phyloP scores from a whole-genome alignment of 2,113 vertebrate species.

The Varanus komodoensis region DNA sequence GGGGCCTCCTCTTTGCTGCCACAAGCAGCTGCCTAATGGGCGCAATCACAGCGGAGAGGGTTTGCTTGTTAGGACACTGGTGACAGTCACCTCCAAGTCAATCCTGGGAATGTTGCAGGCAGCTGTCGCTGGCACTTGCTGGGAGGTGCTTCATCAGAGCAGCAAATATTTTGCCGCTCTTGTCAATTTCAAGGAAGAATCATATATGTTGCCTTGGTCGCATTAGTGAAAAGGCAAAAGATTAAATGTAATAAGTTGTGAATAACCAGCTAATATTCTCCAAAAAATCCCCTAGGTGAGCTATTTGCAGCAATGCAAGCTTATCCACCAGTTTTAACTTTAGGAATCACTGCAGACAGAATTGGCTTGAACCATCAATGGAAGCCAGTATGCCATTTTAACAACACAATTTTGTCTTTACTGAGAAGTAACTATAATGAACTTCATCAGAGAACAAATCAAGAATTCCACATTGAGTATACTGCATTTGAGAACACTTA shows the following conservation, averaged over 20 bases:
- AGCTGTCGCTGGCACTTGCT: too few species aligned
- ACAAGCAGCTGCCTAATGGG: too few species aligned
- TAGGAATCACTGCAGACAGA: slow-evolving; percentile 4
- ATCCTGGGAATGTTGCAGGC: too few species aligned
- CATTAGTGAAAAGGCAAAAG: background rate
- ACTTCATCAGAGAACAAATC: slow-evolving; percentile 13
- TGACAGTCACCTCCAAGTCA: too few species aligned
- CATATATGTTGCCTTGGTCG: background rate
- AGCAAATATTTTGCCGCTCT: too few species aligned
- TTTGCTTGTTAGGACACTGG: too few species aligned
- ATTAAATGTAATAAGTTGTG: background rate
- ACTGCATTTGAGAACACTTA: slow-evolving; percentile 44
- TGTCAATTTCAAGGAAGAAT: background rate
- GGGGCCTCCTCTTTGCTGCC: too few species aligned
- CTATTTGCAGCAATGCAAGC: background rate
- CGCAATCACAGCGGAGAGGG: too few species aligned
- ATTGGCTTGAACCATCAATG: slow-evolving; percentile 27
- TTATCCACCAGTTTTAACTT: background rate
- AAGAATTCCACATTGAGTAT: slow-evolving; percentile 5
- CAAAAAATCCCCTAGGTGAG: slow-evolving; percentile 28
- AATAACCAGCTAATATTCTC: slow-evolving; percentile 1
- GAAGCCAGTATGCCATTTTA: slow-evolving; percentile 41
- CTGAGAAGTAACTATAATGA: background rate
- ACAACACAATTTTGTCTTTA: slow-evolving; percentile 17
- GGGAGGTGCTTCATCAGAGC: too few species aligned